phyloP scores from a whole-genome alignment of 1,140 invertebrate species.

The Bombus ignitus region DNA sequence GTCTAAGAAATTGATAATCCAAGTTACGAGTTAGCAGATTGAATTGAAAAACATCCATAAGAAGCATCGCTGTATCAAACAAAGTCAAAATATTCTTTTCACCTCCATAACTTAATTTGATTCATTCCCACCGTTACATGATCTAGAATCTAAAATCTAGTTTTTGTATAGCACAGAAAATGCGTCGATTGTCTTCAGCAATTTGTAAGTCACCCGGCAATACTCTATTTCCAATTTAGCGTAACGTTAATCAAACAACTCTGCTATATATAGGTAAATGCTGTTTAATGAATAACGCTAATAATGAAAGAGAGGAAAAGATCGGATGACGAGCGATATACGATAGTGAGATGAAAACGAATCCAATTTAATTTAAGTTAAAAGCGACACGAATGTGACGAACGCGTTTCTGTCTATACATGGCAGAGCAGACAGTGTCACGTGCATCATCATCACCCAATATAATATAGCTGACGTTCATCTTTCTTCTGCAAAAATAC shows the following conservation, averaged over 20 bases:
- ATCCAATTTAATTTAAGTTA: slow-evolving; percentile 21
- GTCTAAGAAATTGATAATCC: too few species aligned
- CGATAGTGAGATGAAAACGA: slow-evolving; percentile 1
- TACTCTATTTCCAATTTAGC: neutral
- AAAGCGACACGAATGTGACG: neutral
- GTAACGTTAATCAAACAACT: neutral
- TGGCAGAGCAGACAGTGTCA: neutral
- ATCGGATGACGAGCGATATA: neutral
- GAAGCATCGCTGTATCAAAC: too few species aligned
- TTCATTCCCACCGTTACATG: neutral
- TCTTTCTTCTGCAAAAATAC: slow-evolving; percentile 37
- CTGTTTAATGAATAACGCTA: neutral
- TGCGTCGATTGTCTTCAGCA: neutral
- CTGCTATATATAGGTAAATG: neutral
- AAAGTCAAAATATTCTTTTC: too few species aligned
- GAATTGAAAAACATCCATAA: too few species aligned
- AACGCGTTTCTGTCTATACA: neutral
- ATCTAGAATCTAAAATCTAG: too few species aligned
- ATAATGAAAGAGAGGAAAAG: neutral
- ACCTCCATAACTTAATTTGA: too few species aligned
- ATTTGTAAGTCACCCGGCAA: neutral
- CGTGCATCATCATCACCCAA: slow-evolving; percentile 26
- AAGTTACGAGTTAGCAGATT: too few species aligned
- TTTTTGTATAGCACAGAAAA: neutral
- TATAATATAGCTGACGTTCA: slow-evolving; percentile 24